These are phyloP conservation scores for Amiota minor DNA, from an alignment of 2,888 invertebrate species.

Conservation along the genomic window DNA sequence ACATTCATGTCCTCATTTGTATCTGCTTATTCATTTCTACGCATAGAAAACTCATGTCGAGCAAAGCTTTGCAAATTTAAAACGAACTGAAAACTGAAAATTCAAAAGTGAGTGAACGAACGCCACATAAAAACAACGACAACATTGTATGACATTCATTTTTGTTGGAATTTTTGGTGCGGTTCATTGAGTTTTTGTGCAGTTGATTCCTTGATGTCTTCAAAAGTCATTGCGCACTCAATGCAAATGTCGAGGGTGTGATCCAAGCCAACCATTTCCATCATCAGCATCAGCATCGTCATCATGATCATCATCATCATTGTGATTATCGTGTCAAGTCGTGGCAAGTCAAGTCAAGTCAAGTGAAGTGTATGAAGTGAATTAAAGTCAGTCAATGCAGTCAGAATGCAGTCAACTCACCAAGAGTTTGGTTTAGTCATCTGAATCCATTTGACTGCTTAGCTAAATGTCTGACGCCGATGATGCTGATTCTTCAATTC, in stretches of 20 bases:
- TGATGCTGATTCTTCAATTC: neutral
- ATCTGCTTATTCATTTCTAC: neutral
- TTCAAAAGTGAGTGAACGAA: neutral
- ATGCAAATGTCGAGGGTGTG: slow-evolving; percentile 1
- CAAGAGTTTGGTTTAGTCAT: neutral
- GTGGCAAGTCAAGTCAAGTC: neutral
- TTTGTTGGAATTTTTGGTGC: slow-evolving; percentile 9
- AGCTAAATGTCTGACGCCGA: no score
- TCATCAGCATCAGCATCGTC: no score
- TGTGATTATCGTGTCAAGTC: neutral
- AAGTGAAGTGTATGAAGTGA: neutral
- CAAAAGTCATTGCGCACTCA: slow-evolving; percentile 20
- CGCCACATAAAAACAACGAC: neutral
- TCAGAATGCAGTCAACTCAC: slow-evolving; percentile 1
- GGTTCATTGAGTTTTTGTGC: slow-evolving; percentile 21
- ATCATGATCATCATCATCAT: no score
- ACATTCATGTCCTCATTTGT: neutral
- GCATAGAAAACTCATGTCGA: neutral
- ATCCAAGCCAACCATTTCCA: no score
- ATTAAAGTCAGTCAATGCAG: slow-evolving; percentile 5
- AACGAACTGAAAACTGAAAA: neutral
- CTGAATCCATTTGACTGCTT: no score
- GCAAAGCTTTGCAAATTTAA: no score
- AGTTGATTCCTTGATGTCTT: slow-evolving; percentile 10
- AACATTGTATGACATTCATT: neutral